A percentile compares a stretch with the other conserved stretches of the same genome.
Conservation (phyloP, 2,113 vertebrate genomes). For the Bos indicus region DNA sequence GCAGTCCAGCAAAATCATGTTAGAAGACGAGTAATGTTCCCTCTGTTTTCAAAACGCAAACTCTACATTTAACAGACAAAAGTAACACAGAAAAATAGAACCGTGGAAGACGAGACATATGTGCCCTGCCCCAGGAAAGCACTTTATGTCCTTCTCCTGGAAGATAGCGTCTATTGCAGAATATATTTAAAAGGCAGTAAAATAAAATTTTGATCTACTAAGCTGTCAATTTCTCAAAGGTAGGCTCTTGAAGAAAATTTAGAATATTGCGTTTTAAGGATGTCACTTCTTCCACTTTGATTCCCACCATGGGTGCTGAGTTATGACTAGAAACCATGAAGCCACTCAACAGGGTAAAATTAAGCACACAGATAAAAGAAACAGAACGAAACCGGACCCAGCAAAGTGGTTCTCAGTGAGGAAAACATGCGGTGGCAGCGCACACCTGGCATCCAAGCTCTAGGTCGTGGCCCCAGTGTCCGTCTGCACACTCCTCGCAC, state of each 20-base stretch:
- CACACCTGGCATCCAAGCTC: conserved; percentile 89
- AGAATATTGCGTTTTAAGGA: not conserved
- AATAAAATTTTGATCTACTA: not conserved
- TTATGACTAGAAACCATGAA: not conserved
- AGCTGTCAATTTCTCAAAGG: not conserved
- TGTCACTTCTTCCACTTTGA: not conserved
- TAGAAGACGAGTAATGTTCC: not conserved
- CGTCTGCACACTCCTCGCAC: conserved; percentile 87
- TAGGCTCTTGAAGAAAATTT: not conserved
- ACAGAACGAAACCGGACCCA: rapidly evolving
- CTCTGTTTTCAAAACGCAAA: not conserved
- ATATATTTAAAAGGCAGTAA: not conserved
- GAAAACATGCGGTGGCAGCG: not conserved
- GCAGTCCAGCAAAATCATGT: not conserved
- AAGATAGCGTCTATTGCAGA: not conserved
- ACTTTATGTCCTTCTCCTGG: not conserved
- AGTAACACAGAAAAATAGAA: not conserved
- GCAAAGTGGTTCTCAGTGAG: rapidly evolving
- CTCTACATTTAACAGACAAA: not conserved
- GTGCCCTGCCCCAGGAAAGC: not conserved
- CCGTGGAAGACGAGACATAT: rapidly evolving
- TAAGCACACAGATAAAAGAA: rapidly evolving
- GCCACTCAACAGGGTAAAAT: not conserved
- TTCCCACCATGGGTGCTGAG: not conserved
- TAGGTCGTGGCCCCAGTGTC: conserved; percentile 86